Percentiles rank a stretch among this genome's conserved stretches.
Conservation (phyloP, 2,888 invertebrate genomes). For the Meta bourneti region DNA sequence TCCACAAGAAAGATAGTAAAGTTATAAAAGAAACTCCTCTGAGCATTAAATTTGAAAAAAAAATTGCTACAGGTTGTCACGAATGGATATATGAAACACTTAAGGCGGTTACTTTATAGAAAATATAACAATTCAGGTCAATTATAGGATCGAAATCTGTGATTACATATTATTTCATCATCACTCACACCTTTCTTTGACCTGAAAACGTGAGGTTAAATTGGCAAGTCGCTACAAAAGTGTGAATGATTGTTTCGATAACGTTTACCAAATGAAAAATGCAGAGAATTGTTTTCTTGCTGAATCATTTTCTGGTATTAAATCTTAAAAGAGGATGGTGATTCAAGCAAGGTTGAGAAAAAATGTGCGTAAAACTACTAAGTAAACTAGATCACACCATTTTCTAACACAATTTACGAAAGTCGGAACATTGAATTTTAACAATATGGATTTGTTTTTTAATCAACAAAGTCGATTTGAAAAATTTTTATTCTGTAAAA, state of each 20-base stretch:
- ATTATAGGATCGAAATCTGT: neutral
- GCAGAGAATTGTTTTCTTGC: neutral
- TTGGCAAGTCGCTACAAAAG: neutral
- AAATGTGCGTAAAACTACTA: neutral
- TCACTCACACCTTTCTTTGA: slow-evolving; percentile 8
- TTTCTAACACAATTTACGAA: too few species aligned
- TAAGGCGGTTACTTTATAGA: neutral
- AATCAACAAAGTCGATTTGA: too few species aligned
- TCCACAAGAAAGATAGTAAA: too few species aligned
- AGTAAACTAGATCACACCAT: too few species aligned
- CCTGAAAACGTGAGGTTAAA: neutral
- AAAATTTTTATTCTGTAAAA: too few species aligned
- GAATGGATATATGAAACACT: neutral
- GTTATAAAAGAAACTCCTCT: too few species aligned
- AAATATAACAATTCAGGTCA: slow-evolving; percentile 19
- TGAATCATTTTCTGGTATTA: neutral
- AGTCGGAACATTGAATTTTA: too few species aligned
- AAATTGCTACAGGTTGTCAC: neutral
- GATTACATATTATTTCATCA: neutral
- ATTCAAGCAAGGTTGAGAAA: neutral
- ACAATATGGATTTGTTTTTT: too few species aligned
- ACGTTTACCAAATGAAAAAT: neutral
- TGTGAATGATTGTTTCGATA: neutral
- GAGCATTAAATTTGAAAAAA: too few species aligned
- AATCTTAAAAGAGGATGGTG: neutral